Evolutionary conservation across 2,888 invertebrate genomes (phyloP).

Genomic region (Campaea margaritaria): DNA sequence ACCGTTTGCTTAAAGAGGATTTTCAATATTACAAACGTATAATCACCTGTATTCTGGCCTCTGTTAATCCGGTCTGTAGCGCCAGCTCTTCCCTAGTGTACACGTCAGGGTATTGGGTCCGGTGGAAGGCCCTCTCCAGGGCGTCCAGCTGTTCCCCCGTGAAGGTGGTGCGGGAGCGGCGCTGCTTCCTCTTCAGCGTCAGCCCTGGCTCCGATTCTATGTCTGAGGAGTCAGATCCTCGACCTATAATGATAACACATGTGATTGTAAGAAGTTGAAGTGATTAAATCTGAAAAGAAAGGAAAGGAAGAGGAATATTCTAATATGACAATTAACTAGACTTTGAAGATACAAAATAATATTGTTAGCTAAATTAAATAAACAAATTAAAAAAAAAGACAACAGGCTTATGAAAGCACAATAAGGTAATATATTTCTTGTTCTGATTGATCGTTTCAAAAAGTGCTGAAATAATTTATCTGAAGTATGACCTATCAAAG

Average conservation of each 20-base stretch:
- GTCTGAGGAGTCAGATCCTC: conserved; percentile 86
- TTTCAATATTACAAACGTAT: neutral
- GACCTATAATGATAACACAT: conserved; percentile 54
- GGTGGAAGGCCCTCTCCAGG: conserved; percentile 95
- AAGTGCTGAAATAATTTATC: too few relatives aligned
- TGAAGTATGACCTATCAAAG: too few relatives aligned
- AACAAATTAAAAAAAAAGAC: too few relatives aligned
- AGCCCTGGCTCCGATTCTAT: conserved; percentile 97
- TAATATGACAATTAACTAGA: too few relatives aligned
- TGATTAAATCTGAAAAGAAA: too few relatives aligned
- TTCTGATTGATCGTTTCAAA: too few relatives aligned
- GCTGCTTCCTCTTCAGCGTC: conserved; percentile 94
- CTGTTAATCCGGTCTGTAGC: conserved; percentile 95
- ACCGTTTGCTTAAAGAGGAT: too few relatives aligned
- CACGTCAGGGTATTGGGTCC: conserved; percentile 98
- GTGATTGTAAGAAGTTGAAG: neutral
- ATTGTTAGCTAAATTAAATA: too few relatives aligned
- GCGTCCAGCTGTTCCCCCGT: conserved; percentile 97
- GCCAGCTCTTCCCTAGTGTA: conserved; percentile 97
- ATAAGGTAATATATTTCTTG: too few relatives aligned
- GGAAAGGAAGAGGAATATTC: too few relatives aligned
- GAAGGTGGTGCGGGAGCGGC: conserved; percentile 97
- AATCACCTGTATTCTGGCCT: conserved; percentile 95
- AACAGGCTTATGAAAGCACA: too few relatives aligned
- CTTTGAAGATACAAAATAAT: too few relatives aligned